phyloP scores from a whole-genome alignment of 2,888 invertebrate genomes.

The Petrolisthes cinctipes region DNA sequence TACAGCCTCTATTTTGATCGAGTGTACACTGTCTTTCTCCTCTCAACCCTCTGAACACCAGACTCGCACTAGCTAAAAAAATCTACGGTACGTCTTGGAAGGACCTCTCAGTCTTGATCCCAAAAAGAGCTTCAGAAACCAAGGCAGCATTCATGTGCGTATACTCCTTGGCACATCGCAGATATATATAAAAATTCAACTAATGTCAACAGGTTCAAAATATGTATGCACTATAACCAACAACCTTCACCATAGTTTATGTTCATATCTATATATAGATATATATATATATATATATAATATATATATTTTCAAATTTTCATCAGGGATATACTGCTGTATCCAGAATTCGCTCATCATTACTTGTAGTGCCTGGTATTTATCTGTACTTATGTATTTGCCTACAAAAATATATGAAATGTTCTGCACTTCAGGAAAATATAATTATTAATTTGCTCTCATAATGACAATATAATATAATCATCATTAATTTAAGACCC shows the following conservation, averaged over 20 bases:
- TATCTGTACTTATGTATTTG: background rate
- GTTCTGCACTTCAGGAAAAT: too few species aligned
- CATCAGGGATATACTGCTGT: background rate
- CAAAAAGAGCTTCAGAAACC: conserved; percentile 30
- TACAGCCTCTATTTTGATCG: too few species aligned
- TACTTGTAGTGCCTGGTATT: background rate
- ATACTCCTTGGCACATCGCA: conserved; percentile 39
- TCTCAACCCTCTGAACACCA: conserved; percentile 21
- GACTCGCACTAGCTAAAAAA: conserved; percentile 10
- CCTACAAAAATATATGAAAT: too few species aligned
- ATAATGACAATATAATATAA: too few species aligned
- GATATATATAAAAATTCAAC: conserved; percentile 32
- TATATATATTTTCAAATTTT: background rate
- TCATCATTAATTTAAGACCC: too few species aligned
- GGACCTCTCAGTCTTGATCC: conserved; percentile 21
- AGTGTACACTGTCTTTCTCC: too few species aligned
- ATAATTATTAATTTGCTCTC: too few species aligned
- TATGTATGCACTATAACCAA: conserved; percentile 13
- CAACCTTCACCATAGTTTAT: conserved; percentile 3
- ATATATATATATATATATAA: background rate
- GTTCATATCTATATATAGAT: background rate
- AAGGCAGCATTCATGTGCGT: conserved; percentile 23
- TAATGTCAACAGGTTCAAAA: conserved; percentile 34
- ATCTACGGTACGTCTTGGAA: background rate
- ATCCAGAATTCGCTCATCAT: background rate